These are phyloP conservation scores for Gila robusta DNA, from an alignment of 2,797 vertebrate species.

Conservation along the genomic window DNA sequence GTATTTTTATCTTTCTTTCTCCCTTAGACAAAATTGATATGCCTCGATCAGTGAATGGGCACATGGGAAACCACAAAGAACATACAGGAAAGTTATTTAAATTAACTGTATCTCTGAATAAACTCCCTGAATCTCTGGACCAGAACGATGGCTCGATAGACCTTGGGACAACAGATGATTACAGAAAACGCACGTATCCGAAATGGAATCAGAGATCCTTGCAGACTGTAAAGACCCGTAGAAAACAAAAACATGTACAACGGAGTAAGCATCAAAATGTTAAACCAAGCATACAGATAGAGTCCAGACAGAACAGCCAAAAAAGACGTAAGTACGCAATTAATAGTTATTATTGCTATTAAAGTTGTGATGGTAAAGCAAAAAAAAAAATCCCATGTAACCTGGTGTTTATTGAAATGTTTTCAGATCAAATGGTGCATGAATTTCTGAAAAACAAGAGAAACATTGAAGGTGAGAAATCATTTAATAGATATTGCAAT, in stretches of 20 bases:
- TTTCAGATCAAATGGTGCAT: conserved; percentile 62
- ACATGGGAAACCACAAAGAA: neutral
- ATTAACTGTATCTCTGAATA: conserved; percentile 54
- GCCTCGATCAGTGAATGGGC: neutral
- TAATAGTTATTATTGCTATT: neutral
- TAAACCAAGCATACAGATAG: neutral
- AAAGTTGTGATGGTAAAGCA: neutral
- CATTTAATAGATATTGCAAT: too few species aligned
- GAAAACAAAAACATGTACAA: conserved; percentile 13
- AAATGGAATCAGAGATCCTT: conserved; percentile 5
- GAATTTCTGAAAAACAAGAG: conserved; percentile 65
- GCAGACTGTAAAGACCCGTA: conserved; percentile 1
- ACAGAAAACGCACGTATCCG: neutral
- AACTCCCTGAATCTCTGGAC: conserved; percentile 41
- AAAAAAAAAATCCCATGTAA: neutral
- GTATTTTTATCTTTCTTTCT: neutral
- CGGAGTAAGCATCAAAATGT: conserved; percentile 44
- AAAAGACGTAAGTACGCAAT: conserved; percentile 49
- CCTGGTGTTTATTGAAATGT: neutral
- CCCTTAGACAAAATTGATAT: neutral
- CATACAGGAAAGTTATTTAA: neutral
- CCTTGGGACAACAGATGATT: conserved; percentile 2
- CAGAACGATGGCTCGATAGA: conserved; percentile 19
- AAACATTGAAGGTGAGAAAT: conserved; percentile 76
- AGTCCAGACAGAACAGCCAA: conserved; percentile 14